Percentiles rank a stretch among this genome's conserved stretches.
These are phyloP conservation scores for Paramisgurnus dabryanus DNA, from an alignment of 2,113 vertebrate species.

Conservation along the genomic window DNA sequence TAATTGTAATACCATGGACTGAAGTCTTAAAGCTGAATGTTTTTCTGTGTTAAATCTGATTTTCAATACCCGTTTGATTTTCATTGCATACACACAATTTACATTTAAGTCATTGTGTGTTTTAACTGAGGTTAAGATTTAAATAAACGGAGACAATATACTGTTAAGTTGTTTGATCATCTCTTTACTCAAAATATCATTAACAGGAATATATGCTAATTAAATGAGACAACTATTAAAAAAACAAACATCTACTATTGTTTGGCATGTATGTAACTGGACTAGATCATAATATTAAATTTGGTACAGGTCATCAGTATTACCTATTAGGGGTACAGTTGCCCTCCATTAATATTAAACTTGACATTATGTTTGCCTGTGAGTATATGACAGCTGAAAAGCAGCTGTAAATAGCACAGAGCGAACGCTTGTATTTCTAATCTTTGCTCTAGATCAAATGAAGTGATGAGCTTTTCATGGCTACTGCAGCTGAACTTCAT, in stretches of 20 bases:
- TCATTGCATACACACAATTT: neutral
- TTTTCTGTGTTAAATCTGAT: neutral
- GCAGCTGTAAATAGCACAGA: conserved; percentile 1
- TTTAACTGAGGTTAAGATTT: conserved; percentile 1
- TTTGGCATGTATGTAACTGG: too few relatives aligned
- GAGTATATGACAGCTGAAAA: neutral
- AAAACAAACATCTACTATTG: too few relatives aligned
- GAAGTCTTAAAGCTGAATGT: conserved; percentile 8
- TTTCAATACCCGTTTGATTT: neutral
- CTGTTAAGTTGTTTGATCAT: neutral
- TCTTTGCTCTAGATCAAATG: neutral
- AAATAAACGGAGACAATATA: neutral
- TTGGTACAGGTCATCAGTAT: too few relatives aligned
- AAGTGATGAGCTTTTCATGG: neutral
- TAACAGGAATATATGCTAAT: neutral
- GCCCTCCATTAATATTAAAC: neutral
- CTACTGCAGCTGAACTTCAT: neutral
- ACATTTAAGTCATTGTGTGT: neutral
- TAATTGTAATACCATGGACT: neutral
- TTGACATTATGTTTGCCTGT: neutral
- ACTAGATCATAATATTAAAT: too few relatives aligned
- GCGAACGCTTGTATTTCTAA: conserved; percentile 3
- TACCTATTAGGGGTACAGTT: too few relatives aligned
- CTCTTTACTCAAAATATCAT: neutral
- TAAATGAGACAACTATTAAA: neutral